Conservation (phyloP, 2,113 vertebrate species). For the Nyctibius bracteatus region DNA sequence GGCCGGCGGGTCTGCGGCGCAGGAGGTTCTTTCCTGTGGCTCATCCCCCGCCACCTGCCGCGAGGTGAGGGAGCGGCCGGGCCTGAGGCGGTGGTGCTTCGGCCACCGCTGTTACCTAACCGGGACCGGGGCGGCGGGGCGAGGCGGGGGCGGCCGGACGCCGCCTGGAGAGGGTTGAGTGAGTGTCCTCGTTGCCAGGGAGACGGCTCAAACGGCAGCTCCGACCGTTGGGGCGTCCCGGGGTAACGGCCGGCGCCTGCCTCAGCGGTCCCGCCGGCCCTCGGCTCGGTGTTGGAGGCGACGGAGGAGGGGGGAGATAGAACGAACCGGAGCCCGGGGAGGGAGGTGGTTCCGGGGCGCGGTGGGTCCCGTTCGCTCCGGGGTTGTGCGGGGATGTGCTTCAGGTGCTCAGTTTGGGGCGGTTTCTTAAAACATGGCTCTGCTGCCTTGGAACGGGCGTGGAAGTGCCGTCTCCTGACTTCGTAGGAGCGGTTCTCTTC, state of each 20-base stretch:
- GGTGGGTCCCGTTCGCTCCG: neutral
- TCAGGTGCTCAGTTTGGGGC: neutral
- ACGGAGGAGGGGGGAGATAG: too few species aligned
- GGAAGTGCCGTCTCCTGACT: neutral
- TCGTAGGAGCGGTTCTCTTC: neutral
- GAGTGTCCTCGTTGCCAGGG: neutral
- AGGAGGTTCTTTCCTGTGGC: neutral
- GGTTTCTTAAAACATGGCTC: neutral
- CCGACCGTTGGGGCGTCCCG: neutral
- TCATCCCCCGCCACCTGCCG: neutral
- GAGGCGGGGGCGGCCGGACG: neutral
- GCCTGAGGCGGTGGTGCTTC: neutral
- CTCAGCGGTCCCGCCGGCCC: neutral
- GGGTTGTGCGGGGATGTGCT: neutral
- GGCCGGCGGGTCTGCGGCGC: neutral
- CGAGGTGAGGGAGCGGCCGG: neutral
- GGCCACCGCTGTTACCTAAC: neutral
- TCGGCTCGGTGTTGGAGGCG: neutral
- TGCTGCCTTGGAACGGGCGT: neutral
- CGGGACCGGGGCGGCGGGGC: neutral
- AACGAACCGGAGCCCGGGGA: neutral
- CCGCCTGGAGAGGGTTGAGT: neutral
- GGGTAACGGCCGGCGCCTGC: neutral
- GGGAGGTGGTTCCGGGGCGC: neutral
- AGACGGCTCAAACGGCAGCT: neutral